Evolutionary conservation across 2,113 vertebrate genomes (phyloP), one percentile per base, ranked within the genome.

Genomic region (Pygoscelis adeliae): DNA sequence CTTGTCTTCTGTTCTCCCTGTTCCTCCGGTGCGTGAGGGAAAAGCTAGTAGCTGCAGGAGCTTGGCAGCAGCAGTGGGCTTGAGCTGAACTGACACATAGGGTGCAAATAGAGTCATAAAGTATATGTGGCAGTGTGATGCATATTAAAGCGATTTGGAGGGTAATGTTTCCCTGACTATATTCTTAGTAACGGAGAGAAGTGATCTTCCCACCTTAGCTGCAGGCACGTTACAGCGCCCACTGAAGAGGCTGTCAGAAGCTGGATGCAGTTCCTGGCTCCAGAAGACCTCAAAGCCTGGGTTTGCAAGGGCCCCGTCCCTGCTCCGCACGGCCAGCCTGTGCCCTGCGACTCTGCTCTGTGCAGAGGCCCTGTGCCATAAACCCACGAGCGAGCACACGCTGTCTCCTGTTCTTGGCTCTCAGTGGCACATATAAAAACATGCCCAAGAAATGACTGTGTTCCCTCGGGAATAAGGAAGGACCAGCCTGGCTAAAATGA

Each of bases 101-200:
- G 82, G 85, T 93, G 84, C 87, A 94, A 93, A 89, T 15, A 65
- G 89, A 95, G 87, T 95, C 96, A 95, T 90, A 47, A 93, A 93
- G 90, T 91, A 91, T 69, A 96, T 70, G 97, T 73, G 95, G 96
- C 82, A 83, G 82, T 6, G 58, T 97, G 96, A 95, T 85, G 87
- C 90, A 85, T 87, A 93, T 94, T 91, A 56, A 65, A 96, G 91
- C 7, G 34, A 95, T 95, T 72, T 10, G 21, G 66, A 91, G 96
- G 92, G 84, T 97, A 94, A 65, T 91, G 96, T 97, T 95, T 97
- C 95, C 92, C 70, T 18, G 81, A 9, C 29, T 87, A 1, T 94
- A 91, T 97, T 97, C 66, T 94, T 97, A 95, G 96, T 87, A 96
- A 95, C 58, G 17, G 83, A 29, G 69, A 78, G 91, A 67, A 79